Evolutionary conservation across 2,797 vertebrate genomes (phyloP).

Genomic region (Scolopax rusticola): DNA sequence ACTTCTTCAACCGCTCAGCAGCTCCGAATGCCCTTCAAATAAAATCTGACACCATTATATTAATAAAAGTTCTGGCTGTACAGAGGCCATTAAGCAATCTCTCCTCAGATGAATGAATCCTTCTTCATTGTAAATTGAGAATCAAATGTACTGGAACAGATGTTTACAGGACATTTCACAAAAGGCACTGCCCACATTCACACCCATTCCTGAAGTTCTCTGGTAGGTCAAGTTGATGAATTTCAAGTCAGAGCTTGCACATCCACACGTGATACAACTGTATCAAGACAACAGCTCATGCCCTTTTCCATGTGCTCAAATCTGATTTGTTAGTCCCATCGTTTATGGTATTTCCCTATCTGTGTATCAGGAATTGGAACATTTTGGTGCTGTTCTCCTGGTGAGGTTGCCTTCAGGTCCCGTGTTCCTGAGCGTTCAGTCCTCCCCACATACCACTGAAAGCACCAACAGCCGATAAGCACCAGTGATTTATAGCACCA

Average conservation of each 20-base stretch:
- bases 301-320: not conserved
- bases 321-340: not conserved
- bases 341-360: accelerated
- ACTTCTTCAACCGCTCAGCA: not conserved
- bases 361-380: not conserved
- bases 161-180: slow-evolving; percentile 31
- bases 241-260: not conserved
- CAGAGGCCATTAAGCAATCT: slow-evolving; percentile 31
- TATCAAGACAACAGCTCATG: not conserved
- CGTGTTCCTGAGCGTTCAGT: accelerated
- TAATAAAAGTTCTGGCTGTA: slow-evolving; percentile 31
- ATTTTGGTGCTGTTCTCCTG: not conserved
- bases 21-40: not conserved
- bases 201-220: not conserved
- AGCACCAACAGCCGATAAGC: accelerated
- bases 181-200: not conserved
- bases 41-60: not conserved
- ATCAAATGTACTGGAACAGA: slow-evolving; percentile 50
- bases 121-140: slow-evolving; percentile 53
- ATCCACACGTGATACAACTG: not conserved
- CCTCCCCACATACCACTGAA: not conserved
- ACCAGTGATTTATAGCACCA: not conserved
- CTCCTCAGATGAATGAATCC: slow-evolving; percentile 38
- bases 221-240: not conserved
- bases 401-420: accelerated